Evolutionary conservation across 2,888 invertebrate species (phyloP).

Genomic region (Drosophila setosimentum): DNA sequence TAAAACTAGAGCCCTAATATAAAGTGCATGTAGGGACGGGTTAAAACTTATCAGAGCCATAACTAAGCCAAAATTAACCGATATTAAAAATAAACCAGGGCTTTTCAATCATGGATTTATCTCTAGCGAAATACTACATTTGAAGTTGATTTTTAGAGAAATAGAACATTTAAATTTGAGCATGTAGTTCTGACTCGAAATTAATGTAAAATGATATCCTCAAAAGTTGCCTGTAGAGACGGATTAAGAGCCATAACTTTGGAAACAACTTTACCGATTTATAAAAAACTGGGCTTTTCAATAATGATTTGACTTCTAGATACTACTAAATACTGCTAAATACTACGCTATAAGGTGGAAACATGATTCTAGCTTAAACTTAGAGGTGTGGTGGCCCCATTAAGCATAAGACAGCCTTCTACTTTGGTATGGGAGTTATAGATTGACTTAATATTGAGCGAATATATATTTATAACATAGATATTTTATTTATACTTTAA

Average conservation of each 20-base stretch:
- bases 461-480: neutral
- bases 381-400: fast-evolving
- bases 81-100: neutral
- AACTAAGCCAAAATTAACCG: neutral
- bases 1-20: too few species aligned
- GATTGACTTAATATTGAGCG: neutral
- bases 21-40: too few species aligned
- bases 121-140: too few species aligned
- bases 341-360: neutral
- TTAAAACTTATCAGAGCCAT: too few species aligned
- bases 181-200: neutral
- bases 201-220: neutral
- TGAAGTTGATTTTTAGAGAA: too few species aligned
- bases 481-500: neutral
- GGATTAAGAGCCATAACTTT: neutral
- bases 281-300: neutral
- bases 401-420: neutral
- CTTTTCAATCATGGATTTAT: neutral
- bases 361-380: neutral
- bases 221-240: neutral
- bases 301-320: neutral
- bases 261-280: neutral
- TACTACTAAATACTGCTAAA: too few species aligned
- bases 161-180: neutral
- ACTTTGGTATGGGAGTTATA: neutral